Evolutionary conservation across 2,113 vertebrate genomes (phyloP).

Genomic region (Machaerirhynchus nigripectus): DNA sequence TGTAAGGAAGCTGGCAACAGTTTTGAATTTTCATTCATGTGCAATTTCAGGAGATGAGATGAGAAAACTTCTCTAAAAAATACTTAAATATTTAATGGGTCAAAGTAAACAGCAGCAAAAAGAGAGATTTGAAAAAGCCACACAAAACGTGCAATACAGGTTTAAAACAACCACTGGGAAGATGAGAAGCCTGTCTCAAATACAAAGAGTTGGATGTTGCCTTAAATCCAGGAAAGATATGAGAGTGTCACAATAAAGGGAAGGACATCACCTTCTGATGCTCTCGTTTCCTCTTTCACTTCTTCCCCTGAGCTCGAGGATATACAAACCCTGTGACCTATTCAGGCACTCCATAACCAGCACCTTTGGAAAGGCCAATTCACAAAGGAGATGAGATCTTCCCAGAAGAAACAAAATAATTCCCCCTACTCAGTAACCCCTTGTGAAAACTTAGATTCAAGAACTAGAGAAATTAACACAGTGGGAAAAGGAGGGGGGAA

Average conservation of each 20-base stretch:
- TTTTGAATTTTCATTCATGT: constrained; percentile 43
- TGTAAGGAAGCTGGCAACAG: constrained; percentile 17
- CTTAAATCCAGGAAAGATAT: not conserved
- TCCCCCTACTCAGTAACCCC: not conserved
- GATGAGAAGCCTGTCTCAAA: not conserved
- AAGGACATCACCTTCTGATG: not conserved
- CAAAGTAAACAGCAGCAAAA: not conserved
- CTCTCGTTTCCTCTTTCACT: not conserved
- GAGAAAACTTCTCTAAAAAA: constrained; percentile 23
- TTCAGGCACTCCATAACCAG: not conserved
- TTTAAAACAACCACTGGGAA: not conserved
- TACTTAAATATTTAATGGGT: not conserved
- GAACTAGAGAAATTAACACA: not conserved
- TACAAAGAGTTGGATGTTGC: not conserved
- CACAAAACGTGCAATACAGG: not conserved
- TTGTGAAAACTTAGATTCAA: not conserved
- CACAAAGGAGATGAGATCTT: not conserved
- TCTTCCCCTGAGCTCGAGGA: not conserved
- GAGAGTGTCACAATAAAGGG: not conserved
- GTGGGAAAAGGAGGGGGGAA: not conserved
- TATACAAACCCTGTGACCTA: not conserved
- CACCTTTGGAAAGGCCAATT: not conserved
- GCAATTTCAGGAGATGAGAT: constrained; percentile 42
- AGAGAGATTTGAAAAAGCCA: not conserved
- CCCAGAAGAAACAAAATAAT: not conserved